Evolutionary conservation across 2,797 vertebrate genomes (phyloP), one percentile per base, ranked within the genome.

Genomic region (Odontamblyopus lacepedii): DNA sequence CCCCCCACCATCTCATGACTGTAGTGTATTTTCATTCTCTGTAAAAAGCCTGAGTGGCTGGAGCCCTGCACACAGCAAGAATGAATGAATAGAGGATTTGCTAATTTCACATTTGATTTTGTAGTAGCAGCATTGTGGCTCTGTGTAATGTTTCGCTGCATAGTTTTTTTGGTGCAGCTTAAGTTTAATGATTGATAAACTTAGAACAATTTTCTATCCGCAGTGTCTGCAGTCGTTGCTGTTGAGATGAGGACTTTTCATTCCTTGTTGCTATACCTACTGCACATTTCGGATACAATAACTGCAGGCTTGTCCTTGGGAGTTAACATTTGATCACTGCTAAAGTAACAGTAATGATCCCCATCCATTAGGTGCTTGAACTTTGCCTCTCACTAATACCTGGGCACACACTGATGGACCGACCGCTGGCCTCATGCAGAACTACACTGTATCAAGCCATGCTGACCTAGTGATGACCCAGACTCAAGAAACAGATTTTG

Each of bases 241-340:
- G n/a, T 56, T 56, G n/a, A 56, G 19, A 11, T 26, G 23, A 56
- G 23, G 3, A 16, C 13, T 48, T 48, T 48, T 15, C 13, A 48
- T 48, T 48, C 12, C 44, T 15, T 48, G 44, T 48, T 48, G 44
- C 44, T 48, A 48, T 13, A 48, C 13, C 44, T 4, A 48, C 13
- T 48, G 44, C 44, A 48, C 15, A 32, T 65, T 69, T 11, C 64
- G 60, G 63, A 73, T 69, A 32, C 23, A 75, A 75, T 77, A 5
- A 69, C 77, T 73, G 82, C 80, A 68, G 56, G 73, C 32, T 72
- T 32, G 80, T 83, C 84, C 83, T 84, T 90, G 84, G 85, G 72
- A 78, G 76, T 82, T 71, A 79, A 79, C 77, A 76, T 85, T 79
- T 63, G 11, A 64, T 69, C 30, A 62, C 51, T 64, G 71, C 53